Conservation (phyloP, 2,113 vertebrate genomes). For the Psophia crepitans region DNA sequence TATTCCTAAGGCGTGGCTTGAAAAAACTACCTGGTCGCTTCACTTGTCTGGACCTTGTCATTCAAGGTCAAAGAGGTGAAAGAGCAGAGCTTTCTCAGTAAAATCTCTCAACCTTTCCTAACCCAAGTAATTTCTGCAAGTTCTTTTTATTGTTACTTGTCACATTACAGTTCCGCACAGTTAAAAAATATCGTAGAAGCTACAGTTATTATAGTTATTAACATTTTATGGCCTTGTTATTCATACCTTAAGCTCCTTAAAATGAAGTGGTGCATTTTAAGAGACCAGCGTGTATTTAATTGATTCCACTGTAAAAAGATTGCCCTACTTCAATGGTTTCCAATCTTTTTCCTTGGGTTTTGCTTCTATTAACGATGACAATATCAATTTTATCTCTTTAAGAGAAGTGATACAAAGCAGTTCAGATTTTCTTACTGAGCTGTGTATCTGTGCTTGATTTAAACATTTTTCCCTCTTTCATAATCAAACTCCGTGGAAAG, state of each 20-base stretch:
- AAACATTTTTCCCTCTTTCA: not conserved
- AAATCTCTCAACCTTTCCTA: conserved; percentile 44
- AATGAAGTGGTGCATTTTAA: conserved; percentile 68
- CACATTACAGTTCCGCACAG: conserved; percentile 59
- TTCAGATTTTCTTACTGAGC: not conserved
- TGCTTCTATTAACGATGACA: conserved; percentile 17
- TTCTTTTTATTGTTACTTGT: conserved; percentile 64
- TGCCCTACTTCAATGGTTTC: conserved; percentile 43
- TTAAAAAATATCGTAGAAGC: conserved; percentile 63
- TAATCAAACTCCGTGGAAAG: not conserved
- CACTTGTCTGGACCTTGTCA: not conserved
- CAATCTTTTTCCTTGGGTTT: conserved; percentile 15
- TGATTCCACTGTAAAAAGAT: conserved; percentile 63
- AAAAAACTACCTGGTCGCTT: not conserved
- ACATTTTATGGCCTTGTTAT: conserved; percentile 77
- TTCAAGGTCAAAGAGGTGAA: conserved; percentile 22
- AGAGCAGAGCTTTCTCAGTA: not conserved
- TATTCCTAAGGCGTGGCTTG: not conserved
- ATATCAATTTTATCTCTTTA: conserved; percentile 40
- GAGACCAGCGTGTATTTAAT: conserved; percentile 65
- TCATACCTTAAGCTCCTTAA: conserved; percentile 72
- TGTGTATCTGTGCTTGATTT: not conserved
- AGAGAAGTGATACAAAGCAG: not conserved
- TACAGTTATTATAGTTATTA: conserved; percentile 76
- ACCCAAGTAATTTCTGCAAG: conserved; percentile 36